These are phyloP conservation scores for Pachypeltis micranthus DNA, from an alignment of 1,140 invertebrate genomes.

Conservation along the genomic window DNA sequence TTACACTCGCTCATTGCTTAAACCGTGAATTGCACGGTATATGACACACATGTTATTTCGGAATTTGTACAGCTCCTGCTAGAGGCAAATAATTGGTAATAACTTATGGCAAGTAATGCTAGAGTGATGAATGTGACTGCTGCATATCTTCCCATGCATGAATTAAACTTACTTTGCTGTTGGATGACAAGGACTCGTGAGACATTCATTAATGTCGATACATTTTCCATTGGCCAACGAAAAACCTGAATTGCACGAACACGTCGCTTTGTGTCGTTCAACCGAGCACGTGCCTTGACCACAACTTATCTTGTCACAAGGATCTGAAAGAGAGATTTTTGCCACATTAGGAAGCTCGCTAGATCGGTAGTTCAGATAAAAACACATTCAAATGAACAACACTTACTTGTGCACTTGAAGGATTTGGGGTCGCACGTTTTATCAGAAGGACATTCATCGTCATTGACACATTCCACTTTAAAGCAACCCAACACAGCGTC, in stretches of 20 bases:
- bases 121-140: no score
- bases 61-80: no score
- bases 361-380: neutral
- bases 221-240: slow-evolving; percentile 50
- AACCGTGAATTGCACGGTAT: no score
- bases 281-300: slow-evolving; percentile 60
- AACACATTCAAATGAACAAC: slow-evolving; percentile 18
- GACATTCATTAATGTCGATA: slow-evolving; percentile 71
- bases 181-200: slow-evolving; percentile 57
- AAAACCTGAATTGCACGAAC: slow-evolving; percentile 64
- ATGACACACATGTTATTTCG: no score
- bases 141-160: no score
- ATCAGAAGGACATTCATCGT: slow-evolving; percentile 59
- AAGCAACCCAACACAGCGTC: slow-evolving; percentile 61
- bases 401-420: slow-evolving; percentile 65
- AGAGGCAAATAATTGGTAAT: no score
- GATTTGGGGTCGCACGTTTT: slow-evolving; percentile 58
- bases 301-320: slow-evolving; percentile 59
- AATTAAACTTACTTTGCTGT: slow-evolving; percentile 46
- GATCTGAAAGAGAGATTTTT: slow-evolving; percentile 41
- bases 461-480: slow-evolving; percentile 66
- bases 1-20: no score
- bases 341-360: slow-evolving; percentile 8
- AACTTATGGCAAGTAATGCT: no score
- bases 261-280: slow-evolving; percentile 53